Evolutionary conservation across 2,888 invertebrate species (phyloP).

Genomic region (Xanthorhoe designata): DNA sequence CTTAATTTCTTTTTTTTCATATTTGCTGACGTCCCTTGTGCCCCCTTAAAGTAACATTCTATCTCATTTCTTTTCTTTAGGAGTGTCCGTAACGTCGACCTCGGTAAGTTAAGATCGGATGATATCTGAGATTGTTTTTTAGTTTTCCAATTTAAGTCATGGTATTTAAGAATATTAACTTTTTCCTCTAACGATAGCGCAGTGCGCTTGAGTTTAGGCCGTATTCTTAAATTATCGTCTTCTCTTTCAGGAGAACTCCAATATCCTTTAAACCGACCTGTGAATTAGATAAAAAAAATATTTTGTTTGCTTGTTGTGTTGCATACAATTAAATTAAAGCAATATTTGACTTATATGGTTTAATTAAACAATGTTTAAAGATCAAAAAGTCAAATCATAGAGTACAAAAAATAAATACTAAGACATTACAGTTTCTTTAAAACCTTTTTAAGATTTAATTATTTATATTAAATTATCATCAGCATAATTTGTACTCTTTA

Average conservation of each 20-base stretch:
- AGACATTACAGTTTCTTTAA: no score
- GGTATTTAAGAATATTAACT: not conserved
- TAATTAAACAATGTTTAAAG: no score
- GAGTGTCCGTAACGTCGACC: not conserved
- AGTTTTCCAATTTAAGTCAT: not conserved
- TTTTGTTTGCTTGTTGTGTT: no score
- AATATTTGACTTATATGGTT: no score
- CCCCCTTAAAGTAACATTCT: not conserved
- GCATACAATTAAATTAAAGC: no score
- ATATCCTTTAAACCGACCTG: not conserved
- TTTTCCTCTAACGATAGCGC: not conserved
- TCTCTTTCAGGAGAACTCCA: not conserved
- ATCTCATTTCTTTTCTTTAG: slow-evolving; percentile 6
- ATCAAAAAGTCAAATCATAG: no score
- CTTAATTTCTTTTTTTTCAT: slow-evolving; percentile 3
- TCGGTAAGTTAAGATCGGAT: not conserved
- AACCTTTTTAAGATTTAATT: no score
- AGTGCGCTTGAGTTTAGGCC: not conserved
- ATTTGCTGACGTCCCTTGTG: not conserved
- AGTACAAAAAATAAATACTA: no score
- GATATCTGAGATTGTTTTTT: not conserved
- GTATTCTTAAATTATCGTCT: not conserved
- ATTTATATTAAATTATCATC: no score
- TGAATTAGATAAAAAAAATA: not conserved
- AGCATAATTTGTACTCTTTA: no score